phyloP scores from a whole-genome alignment of 2,797 vertebrate species.

The Mus minutoides region DNA sequence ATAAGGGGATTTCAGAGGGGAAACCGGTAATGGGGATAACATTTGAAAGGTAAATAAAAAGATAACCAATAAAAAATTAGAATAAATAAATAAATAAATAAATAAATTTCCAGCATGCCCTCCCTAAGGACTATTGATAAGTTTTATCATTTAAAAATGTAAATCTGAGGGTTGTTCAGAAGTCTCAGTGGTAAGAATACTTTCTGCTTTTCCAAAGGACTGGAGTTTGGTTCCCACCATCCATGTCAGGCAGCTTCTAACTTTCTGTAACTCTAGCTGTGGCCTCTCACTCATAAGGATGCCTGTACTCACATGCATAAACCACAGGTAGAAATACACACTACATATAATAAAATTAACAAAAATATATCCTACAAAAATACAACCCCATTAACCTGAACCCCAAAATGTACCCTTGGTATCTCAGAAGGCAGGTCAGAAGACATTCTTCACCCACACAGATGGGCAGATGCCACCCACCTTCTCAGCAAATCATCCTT shows the following conservation, averaged over 20 bases:
- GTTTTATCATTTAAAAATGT: neutral
- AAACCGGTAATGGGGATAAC: no score
- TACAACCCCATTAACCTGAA: no score
- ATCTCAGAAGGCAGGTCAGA: neutral
- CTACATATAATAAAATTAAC: neutral
- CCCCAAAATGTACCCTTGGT: neutral
- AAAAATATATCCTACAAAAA: neutral
- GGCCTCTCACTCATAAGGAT: neutral
- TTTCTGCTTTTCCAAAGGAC: neutral
- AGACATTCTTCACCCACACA: neutral
- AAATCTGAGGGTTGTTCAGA: neutral
- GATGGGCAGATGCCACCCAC: neutral
- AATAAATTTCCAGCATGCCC: no score
- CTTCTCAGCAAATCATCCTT: neutral
- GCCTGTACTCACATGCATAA: neutral
- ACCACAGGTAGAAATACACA: neutral
- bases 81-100: no score
- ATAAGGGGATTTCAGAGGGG: no score
- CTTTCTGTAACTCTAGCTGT: neutral
- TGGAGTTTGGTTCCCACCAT: neutral
- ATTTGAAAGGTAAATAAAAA: no score
- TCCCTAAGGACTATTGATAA: neutral
- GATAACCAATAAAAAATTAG: no score
- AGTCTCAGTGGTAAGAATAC: neutral
- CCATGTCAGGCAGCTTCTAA: neutral